Evolutionary conservation across 92 coral and sea anemone species (phyloP).

Genomic region (Montipora capitata): DNA sequence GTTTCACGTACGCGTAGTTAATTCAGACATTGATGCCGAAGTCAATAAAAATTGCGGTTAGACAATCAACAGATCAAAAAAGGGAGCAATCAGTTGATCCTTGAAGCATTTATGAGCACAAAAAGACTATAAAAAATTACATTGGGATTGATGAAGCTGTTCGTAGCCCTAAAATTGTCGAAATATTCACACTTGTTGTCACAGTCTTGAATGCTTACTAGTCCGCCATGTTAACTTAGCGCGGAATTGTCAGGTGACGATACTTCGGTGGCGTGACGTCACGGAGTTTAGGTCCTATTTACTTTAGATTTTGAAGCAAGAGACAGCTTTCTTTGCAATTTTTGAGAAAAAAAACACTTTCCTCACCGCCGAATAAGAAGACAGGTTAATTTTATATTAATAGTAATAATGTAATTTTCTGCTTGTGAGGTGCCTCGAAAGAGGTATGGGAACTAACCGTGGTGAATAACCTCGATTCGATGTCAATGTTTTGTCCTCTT

Average conservation of each 20-base stretch:
- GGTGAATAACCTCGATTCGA: constrained; percentile 64
- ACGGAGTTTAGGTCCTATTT: constrained; percentile 8
- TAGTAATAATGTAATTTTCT: no score
- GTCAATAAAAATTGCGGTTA: constrained; percentile 40
- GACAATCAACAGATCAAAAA: constrained; percentile 30
- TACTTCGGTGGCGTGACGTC: constrained; percentile 54
- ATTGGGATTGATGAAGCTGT: neutral
- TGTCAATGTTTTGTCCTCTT: constrained; percentile 67
- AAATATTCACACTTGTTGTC: neutral
- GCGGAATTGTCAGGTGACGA: constrained; percentile 85
- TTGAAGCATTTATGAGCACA: neutral
- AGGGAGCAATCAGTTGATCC: constrained; percentile 22
- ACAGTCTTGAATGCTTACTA: neutral
- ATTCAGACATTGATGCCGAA: constrained; percentile 38
- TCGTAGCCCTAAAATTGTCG: neutral
- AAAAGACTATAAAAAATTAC: neutral
- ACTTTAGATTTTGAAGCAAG: neutral
- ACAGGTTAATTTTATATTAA: no score
- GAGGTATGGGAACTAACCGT: constrained; percentile 60
- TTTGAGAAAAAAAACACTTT: no score
- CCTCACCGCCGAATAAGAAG: no score
- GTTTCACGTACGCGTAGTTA: constrained; percentile 28
- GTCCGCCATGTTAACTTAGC: constrained; percentile 93
- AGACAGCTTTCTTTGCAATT: no score
- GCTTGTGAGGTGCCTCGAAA: neutral